Percentiles rank a stretch among this genome's conserved stretches.
Conservation (phyloP, 2,113 vertebrate genomes). For the Salminus brasiliensis region DNA sequence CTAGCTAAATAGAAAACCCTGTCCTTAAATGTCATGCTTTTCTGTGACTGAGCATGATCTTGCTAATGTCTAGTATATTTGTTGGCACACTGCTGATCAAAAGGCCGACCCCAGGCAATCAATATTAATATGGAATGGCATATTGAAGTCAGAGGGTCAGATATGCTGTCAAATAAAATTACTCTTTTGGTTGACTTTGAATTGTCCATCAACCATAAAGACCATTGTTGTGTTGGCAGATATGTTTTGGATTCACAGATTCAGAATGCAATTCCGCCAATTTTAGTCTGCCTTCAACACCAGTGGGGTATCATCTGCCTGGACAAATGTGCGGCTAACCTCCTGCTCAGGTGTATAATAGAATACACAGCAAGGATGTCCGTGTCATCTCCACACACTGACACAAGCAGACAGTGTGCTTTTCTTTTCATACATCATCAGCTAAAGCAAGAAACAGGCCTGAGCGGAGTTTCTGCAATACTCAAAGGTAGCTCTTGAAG, state of each 20-base stretch:
- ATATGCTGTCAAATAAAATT: conserved; percentile 13
- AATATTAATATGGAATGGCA: not conserved
- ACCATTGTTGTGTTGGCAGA: not conserved
- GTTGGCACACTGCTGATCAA: not conserved
- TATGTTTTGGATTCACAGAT: not conserved
- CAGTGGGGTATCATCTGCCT: not conserved
- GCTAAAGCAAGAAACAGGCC: not conserved
- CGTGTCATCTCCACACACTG: not conserved
- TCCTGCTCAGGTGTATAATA: not conserved
- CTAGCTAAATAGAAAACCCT: no score
- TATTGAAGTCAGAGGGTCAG: not conserved
- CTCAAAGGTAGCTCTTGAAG: not conserved
- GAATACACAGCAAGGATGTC: not conserved
- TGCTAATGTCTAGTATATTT: not conserved
- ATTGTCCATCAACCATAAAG: not conserved
- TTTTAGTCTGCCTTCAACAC: not conserved
- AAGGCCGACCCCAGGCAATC: not conserved
- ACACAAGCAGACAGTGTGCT: not conserved
- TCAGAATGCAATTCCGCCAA: not conserved
- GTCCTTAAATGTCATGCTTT: not conserved
- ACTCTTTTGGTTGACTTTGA: not conserved
- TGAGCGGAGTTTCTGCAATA: not conserved
- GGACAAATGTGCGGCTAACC: not conserved
- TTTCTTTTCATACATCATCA: not conserved
- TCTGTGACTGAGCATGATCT: conserved; percentile 5